These are phyloP conservation scores for Prosopocoilus inquinatus DNA, from an alignment of 2,888 invertebrate genomes.

Conservation along the genomic window DNA sequence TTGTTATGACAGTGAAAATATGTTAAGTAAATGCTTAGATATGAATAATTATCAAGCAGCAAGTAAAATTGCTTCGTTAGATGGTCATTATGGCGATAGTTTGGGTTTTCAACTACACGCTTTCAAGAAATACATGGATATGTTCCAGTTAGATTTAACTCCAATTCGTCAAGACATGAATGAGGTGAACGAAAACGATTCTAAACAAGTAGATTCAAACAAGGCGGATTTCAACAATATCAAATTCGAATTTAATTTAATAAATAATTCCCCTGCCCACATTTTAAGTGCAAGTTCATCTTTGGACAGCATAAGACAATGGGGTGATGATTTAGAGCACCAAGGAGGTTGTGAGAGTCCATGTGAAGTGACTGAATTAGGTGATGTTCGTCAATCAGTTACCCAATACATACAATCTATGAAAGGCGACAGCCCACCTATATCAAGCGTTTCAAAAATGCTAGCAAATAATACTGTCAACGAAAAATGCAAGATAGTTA, in stretches of 20 bases:
- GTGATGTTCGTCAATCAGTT: conserved; percentile 45
- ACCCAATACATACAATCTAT: conserved; percentile 46
- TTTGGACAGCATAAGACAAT: conserved; percentile 49
- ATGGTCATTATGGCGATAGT: conserved; percentile 49
- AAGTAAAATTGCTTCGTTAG: conserved; percentile 47
- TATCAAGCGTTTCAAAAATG: conserved; percentile 42
- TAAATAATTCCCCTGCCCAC: conserved; percentile 39
- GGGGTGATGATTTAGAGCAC: conserved; percentile 48
- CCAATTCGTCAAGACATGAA: conserved; percentile 33
- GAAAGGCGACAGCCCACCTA: conserved; percentile 38
- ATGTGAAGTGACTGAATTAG: conserved; percentile 42
- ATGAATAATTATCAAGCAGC: conserved; percentile 47
- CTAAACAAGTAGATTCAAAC: conserved; percentile 18
- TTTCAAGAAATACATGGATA: conserved; percentile 44
- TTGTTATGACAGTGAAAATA: conserved; percentile 47
- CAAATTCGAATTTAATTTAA: conserved; percentile 28
- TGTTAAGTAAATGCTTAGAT: conserved; percentile 44
- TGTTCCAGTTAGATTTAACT: conserved; percentile 35
- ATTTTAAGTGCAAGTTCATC: conserved; percentile 47
- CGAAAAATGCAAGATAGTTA: background rate
- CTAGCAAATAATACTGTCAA: conserved; percentile 11
- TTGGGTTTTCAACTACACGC: conserved; percentile 47
- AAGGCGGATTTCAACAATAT: conserved; percentile 25
- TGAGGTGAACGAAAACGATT: conserved; percentile 22
- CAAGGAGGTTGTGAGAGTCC: conserved; percentile 50